Percentiles rank a stretch among this genome's conserved stretches.
These are phyloP conservation scores for Rhagonycha lutea DNA, from an alignment of 2,888 invertebrate genomes.

Conservation along the genomic window DNA sequence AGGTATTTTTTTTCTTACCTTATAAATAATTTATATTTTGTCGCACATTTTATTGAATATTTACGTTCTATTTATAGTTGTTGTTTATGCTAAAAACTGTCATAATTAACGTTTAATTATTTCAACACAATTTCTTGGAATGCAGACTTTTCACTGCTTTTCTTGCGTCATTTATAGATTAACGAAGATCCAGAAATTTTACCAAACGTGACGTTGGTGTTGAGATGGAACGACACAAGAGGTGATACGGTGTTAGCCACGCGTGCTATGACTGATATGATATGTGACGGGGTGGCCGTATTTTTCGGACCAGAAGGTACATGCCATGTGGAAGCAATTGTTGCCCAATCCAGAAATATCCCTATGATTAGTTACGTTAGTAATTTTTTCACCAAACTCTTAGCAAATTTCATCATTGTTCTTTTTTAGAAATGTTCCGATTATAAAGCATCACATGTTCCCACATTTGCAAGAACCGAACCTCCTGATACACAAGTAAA, in stretches of 20 bases:
- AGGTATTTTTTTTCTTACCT: slow-evolving; percentile 58
- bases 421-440: slow-evolving; percentile 90
- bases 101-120: background rate
- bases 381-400: background rate
- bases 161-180: slow-evolving; percentile 60
- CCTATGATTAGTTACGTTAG: slow-evolving; percentile 98
- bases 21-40: background rate
- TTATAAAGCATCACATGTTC: slow-evolving; percentile 82
- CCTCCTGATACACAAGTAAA: slow-evolving; percentile 89
- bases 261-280: slow-evolving; percentile 84
- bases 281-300: slow-evolving; percentile 85
- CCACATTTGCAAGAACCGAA: slow-evolving; percentile 91
- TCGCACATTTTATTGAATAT: background rate
- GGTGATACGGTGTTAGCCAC: slow-evolving; percentile 86
- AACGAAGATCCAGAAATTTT: slow-evolving; percentile 71
- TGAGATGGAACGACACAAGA: slow-evolving; percentile 83
- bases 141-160: background rate
- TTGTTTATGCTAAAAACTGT: background rate
- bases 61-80: background rate
- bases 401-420: slow-evolving; percentile 6
- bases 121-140: background rate
- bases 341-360: slow-evolving; percentile 90
- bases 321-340: slow-evolving; percentile 92
- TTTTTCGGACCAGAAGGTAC: slow-evolving; percentile 96
- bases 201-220: slow-evolving; percentile 72